These are phyloP conservation scores for Spodoptera frugiperda DNA, from an alignment of 1,140 invertebrate species.

Conservation along the genomic window DNA sequence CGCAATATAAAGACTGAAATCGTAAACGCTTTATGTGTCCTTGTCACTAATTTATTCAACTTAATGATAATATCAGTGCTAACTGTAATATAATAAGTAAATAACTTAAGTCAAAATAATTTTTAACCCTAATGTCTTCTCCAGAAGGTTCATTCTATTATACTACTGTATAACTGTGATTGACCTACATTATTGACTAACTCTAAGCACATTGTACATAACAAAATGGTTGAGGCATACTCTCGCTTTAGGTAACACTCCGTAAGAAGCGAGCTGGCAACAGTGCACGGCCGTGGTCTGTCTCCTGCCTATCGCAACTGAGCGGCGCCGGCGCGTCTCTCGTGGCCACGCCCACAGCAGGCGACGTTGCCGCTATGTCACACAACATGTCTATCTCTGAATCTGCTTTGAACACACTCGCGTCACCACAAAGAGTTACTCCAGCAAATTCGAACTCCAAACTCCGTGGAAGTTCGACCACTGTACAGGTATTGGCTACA, in stretches of 20 bases:
- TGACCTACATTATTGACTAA: constrained; percentile 32
- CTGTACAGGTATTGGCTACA: constrained; percentile 68
- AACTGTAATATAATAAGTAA: background rate
- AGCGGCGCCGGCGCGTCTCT: constrained; percentile 73
- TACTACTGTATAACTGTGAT: constrained; percentile 8
- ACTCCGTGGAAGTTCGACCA: constrained; percentile 82
- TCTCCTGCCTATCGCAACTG: constrained; percentile 92
- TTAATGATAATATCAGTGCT: background rate
- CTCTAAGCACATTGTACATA: constrained; percentile 45
- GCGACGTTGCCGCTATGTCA: constrained; percentile 84
- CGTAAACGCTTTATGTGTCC: constrained; percentile 46
- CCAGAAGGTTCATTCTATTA: background rate
- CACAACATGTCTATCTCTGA: constrained; percentile 92
- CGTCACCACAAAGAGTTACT: constrained; percentile 79
- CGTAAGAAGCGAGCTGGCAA: constrained; percentile 83
- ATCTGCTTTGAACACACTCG: constrained; percentile 92
- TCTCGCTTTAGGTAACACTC: constrained; percentile 77
- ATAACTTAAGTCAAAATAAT: background rate
- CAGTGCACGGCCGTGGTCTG: constrained; percentile 92
- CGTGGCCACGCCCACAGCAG: constrained; percentile 87
- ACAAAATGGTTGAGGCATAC: constrained; percentile 58
- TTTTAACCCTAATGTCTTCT: too few relatives aligned
- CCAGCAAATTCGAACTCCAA: constrained; percentile 77
- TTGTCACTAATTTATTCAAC: background rate
- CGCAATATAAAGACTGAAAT: constrained; percentile 33